A percentile compares a stretch with the other conserved stretches of the same genome.
phyloP scores from a whole-genome alignment of 2,113 vertebrate species.

The Poeciliopsis retropinna region DNA sequence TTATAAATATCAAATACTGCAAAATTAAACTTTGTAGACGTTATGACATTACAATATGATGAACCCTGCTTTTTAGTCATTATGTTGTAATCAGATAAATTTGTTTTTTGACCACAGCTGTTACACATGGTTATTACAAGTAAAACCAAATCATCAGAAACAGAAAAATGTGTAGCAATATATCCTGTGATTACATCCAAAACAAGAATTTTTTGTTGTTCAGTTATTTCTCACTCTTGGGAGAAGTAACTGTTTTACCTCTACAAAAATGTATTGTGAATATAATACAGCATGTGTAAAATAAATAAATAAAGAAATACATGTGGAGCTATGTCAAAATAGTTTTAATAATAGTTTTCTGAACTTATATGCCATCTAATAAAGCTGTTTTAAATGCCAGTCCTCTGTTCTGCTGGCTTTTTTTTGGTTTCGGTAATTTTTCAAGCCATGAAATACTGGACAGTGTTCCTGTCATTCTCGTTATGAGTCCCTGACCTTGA shows the following conservation, averaged over 20 bases:
- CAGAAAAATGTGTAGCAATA: not conserved
- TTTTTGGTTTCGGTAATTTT: not conserved
- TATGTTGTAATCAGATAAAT: too few relatives aligned
- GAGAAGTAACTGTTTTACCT: too few relatives aligned
- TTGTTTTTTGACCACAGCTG: too few relatives aligned
- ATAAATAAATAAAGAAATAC: not conserved
- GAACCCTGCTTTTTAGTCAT: too few relatives aligned
- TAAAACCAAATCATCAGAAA: too few relatives aligned
- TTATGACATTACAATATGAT: too few relatives aligned
- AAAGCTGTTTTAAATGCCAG: not conserved
- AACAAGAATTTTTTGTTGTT: too few relatives aligned
- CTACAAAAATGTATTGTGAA: not conserved
- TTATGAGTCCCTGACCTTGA: constrained; percentile 16
- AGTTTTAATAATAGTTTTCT: not conserved
- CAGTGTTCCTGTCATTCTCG: not conserved
- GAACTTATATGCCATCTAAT: not conserved
- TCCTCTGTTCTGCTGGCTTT: not conserved
- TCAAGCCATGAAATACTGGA: not conserved
- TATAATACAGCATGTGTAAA: not conserved
- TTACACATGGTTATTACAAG: too few relatives aligned
- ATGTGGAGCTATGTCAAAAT: not conserved
- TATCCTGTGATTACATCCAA: too few relatives aligned
- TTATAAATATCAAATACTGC: too few relatives aligned
- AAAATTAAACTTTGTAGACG: too few relatives aligned
- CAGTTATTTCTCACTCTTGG: too few relatives aligned